These are phyloP conservation scores for Campoplex capitator DNA, from an alignment of 2,888 invertebrate genomes.

Conservation along the genomic window DNA sequence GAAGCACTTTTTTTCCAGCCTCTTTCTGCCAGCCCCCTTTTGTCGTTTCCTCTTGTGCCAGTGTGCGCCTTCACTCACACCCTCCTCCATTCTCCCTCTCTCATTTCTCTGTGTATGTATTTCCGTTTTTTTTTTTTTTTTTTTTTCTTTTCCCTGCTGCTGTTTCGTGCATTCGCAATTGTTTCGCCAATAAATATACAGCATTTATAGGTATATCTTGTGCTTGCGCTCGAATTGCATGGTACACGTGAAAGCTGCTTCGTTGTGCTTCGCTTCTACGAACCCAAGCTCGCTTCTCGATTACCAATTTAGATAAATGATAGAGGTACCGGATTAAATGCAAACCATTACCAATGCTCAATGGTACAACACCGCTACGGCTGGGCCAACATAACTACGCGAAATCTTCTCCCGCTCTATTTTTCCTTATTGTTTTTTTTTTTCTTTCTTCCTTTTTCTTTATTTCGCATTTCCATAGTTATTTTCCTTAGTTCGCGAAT, in stretches of 20 bases:
- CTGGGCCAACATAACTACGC: slow-evolving; percentile 10
- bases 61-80: slow-evolving; percentile 32
- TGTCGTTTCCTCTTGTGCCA: slow-evolving; percentile 16
- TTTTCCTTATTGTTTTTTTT: slow-evolving; percentile 28
- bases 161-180: slow-evolving; percentile 46
- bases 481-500: slow-evolving; percentile 30
- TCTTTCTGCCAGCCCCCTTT: slow-evolving; percentile 3
- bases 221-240: neutral
- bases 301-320: slow-evolving; percentile 81
- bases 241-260: slow-evolving; percentile 35
- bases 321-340: slow-evolving; percentile 77
- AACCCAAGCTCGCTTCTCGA: slow-evolving; percentile 66
- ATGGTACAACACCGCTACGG: slow-evolving; percentile 49
- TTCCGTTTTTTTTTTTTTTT: neutral
- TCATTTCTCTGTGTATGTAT: slow-evolving; percentile 8
- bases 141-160: slow-evolving; percentile 14
- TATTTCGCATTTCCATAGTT: slow-evolving; percentile 11
- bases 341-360: slow-evolving; percentile 79
- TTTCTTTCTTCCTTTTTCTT: slow-evolving; percentile 16
- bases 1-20: slow-evolving; percentile 48
- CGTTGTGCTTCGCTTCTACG: slow-evolving; percentile 6
- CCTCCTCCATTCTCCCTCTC: slow-evolving; percentile 7
- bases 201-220: slow-evolving; percentile 6
- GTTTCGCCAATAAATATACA: slow-evolving; percentile 50
- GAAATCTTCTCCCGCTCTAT: slow-evolving; percentile 32